Percentiles rank a stretch among this genome's conserved stretches.
Conservation (phyloP, 2,888 invertebrate species). For the Phragmatobia fuliginosa region DNA sequence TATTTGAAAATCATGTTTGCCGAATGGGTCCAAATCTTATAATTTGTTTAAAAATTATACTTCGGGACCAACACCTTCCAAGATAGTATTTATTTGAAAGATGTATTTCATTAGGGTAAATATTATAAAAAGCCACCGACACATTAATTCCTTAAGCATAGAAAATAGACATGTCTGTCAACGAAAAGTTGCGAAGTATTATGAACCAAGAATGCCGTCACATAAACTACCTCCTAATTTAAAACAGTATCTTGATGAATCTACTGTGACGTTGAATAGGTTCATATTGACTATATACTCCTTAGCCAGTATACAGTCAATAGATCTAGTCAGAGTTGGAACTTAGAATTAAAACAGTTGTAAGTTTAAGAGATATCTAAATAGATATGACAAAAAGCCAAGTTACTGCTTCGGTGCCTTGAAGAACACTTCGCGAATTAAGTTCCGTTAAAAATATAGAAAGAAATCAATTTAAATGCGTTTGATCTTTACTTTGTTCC, state of each 20-base stretch:
- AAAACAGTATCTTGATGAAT: conserved; percentile 78
- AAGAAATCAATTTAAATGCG: conserved; percentile 28
- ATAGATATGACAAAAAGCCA: conserved; percentile 32
- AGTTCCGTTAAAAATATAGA: conserved; percentile 13
- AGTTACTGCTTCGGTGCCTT: conserved; percentile 27
- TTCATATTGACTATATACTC: conserved; percentile 66
- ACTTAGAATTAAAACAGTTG: conserved; percentile 66
- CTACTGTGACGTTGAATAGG: conserved; percentile 68
- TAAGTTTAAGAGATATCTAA: conserved; percentile 30
- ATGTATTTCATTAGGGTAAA: conserved; percentile 85
- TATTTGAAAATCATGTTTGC: conserved; percentile 79
- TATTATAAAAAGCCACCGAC: conserved; percentile 87
- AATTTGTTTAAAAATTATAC: conserved; percentile 88
- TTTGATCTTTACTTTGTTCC: conserved; percentile 60
- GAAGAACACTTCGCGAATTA: conserved; percentile 9
- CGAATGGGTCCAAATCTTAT: conserved; percentile 85
- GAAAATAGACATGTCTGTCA: conserved; percentile 83
- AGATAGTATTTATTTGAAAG: conserved; percentile 87
- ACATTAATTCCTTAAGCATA: conserved; percentile 86
- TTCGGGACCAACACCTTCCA: conserved; percentile 86
- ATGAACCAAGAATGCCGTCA: conserved; percentile 67
- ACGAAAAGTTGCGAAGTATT: conserved; percentile 83
- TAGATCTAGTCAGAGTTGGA: conserved; percentile 84
- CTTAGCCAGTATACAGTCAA: conserved; percentile 62
- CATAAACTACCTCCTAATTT: conserved; percentile 84